Conservation (phyloP, 30 jellyfish, hydroid and myxozoan species). For the Catostylus mosaicus region DNA sequence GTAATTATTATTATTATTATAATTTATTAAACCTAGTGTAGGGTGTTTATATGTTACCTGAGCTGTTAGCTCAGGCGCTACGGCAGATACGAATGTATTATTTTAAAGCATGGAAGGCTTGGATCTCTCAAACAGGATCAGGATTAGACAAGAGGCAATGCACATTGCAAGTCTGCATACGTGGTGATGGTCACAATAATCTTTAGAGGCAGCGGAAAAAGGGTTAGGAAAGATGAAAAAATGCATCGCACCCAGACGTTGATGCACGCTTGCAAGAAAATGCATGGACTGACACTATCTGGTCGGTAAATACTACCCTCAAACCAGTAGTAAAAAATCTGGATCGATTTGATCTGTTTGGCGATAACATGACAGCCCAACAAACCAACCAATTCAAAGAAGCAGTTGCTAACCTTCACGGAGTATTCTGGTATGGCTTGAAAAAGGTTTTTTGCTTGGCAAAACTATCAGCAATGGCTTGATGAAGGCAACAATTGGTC, state of each 20-base stretch:
- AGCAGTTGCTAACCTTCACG: slow-evolving; percentile 56
- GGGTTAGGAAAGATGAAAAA: slow-evolving; percentile 26
- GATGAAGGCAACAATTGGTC: slow-evolving; percentile 26
- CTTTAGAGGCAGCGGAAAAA: slow-evolving; percentile 51
- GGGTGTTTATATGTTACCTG: no score
- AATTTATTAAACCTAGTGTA: no score
- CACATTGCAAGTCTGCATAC: not conserved
- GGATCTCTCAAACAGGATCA: slow-evolving; percentile 39
- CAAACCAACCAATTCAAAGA: slow-evolving; percentile 65
- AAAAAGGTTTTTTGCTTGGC: not conserved
- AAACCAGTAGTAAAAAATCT: slow-evolving; percentile 29
- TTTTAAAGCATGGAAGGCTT: no score
- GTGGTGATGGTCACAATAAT: slow-evolving; percentile 44
- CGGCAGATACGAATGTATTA: no score
- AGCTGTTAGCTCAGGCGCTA: no score
- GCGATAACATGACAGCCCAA: slow-evolving; percentile 70
- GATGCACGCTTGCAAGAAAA: slow-evolving; percentile 30
- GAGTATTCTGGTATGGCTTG: slow-evolving; percentile 69
- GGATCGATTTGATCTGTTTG: slow-evolving; percentile 48
- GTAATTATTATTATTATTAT: no score
- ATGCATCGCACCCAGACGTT: slow-evolving; percentile 49
- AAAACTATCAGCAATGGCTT: slow-evolving; percentile 64
- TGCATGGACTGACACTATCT: slow-evolving; percentile 47
- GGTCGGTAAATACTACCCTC: slow-evolving; percentile 21
- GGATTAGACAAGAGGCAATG: slow-evolving; percentile 34